Evolutionary conservation across 1,140 invertebrate genomes (phyloP).

Genomic region (Sinonovacula constricta): DNA sequence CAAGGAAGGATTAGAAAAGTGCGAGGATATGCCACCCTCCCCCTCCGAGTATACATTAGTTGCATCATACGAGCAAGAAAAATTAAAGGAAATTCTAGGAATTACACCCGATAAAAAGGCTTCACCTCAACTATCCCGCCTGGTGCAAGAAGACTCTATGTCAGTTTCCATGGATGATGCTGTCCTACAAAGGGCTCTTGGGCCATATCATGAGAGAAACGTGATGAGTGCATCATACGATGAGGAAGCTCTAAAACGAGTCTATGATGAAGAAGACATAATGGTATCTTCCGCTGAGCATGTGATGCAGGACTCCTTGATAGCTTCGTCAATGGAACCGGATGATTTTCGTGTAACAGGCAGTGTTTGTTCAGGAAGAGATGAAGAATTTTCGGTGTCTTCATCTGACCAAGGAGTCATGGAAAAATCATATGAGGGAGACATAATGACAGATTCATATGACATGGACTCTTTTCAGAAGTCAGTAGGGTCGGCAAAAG

Average conservation of each 20-base stretch:
- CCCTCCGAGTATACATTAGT: conserved; percentile 76
- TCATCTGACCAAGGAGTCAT: conserved; percentile 32
- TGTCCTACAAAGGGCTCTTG: conserved; percentile 28
- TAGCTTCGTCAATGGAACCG: conserved; percentile 38
- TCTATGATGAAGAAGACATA: conserved; percentile 51
- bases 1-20: conserved; percentile 50
- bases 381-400: conserved; percentile 42
- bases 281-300: conserved; percentile 45
- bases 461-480: conserved; percentile 43
- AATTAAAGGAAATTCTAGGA: conserved; percentile 62
- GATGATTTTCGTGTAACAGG: conserved; percentile 35
- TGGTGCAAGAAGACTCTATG: conserved; percentile 28
- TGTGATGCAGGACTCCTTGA: conserved; percentile 41
- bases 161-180: conserved; percentile 47
- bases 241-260: conserved; percentile 52
- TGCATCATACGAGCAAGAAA: conserved; percentile 73
- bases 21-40: conserved; percentile 71
- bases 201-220: conserved; percentile 12
- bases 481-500: conserved; percentile 27
- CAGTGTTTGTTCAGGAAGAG: conserved; percentile 38
- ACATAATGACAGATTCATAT: conserved; percentile 37
- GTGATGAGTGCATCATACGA: conserved; percentile 51
- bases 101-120: conserved; percentile 46
- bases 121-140: conserved; percentile 24
- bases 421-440: background rate